A percentile compares a stretch with the other conserved stretches of the same genome.
Conservation (phyloP, 2,888 invertebrate genomes). For the Germaria angustata region DNA sequence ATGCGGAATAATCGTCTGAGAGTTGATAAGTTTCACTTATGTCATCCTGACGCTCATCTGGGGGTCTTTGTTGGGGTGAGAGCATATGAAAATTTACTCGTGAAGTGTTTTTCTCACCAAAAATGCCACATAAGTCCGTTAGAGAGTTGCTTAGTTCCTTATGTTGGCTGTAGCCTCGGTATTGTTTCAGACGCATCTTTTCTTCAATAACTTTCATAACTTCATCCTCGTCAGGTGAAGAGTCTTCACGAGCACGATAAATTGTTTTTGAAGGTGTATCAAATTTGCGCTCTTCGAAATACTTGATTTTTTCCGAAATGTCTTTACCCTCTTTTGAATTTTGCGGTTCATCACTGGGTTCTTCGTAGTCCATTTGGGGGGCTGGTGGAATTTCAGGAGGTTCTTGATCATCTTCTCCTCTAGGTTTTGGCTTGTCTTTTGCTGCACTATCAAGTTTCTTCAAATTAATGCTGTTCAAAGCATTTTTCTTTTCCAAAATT, state of each 20-base stretch:
- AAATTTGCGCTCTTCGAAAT: slow-evolving; percentile 87
- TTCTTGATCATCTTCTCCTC: not conserved
- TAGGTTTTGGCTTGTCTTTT: not conserved
- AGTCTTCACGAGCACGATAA: slow-evolving; percentile 82
- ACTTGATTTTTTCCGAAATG: slow-evolving; percentile 86
- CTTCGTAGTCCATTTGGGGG: slow-evolving; percentile 75
- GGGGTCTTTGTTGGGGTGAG: slow-evolving; percentile 81
- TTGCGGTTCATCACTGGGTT: slow-evolving; percentile 3
- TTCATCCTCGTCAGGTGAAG: slow-evolving; percentile 81
- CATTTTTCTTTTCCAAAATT: slow-evolving; percentile 74
- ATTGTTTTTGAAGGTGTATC: slow-evolving; percentile 81
- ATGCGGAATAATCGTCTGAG: slow-evolving; percentile 71
- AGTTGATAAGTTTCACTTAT: slow-evolving; percentile 70
- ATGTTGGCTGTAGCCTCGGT: slow-evolving; percentile 72
- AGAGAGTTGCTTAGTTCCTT: slow-evolving; percentile 78
- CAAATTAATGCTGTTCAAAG: slow-evolving; percentile 41
- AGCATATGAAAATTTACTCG: slow-evolving; percentile 79
- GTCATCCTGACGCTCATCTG: slow-evolving; percentile 75
- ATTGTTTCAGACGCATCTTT: slow-evolving; percentile 75
- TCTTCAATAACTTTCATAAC: slow-evolving; percentile 81
- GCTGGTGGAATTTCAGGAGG: slow-evolving; percentile 60
- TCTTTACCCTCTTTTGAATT: slow-evolving; percentile 80
- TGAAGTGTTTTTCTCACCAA: slow-evolving; percentile 85
- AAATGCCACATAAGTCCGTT: slow-evolving; percentile 89
- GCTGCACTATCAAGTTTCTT: slow-evolving; percentile 70